Evolutionary conservation across 2,797 vertebrate species (phyloP).

Genomic region (Eutrigla gurnardus): DNA sequence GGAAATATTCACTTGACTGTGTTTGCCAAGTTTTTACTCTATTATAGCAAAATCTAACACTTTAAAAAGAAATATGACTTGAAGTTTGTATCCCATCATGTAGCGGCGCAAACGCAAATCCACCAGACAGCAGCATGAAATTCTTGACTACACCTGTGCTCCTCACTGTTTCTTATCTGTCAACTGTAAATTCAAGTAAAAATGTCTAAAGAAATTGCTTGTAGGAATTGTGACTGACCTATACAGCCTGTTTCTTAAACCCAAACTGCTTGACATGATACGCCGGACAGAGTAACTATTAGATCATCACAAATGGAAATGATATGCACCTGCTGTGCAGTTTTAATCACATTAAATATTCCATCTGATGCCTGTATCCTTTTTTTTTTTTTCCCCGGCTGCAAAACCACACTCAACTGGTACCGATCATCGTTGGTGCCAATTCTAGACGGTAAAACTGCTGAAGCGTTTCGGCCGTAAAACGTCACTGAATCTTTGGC

Average conservation of each 20-base stretch:
- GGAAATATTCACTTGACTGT: background rate
- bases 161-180: slow-evolving; percentile 4
- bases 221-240: background rate
- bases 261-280: background rate
- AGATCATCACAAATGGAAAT: background rate
- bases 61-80: background rate
- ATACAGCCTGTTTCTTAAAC: background rate
- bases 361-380: background rate
- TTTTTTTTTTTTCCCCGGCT: no score
- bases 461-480: background rate
- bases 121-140: background rate
- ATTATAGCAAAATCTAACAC: background rate
- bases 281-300: background rate
- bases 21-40: background rate
- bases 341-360: background rate
- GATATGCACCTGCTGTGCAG: background rate
- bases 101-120: background rate
- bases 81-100: background rate
- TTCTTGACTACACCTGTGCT: background rate
- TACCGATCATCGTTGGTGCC: background rate
- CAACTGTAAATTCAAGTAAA: slow-evolving; percentile 17
- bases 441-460: background rate
- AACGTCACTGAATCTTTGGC: background rate
- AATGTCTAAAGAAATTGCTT: background rate
- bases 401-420: no score